Percentiles rank a stretch among this genome's conserved stretches.
Conservation (phyloP, 2,797 vertebrate species). For the Chelidonichthys spinosus region DNA sequence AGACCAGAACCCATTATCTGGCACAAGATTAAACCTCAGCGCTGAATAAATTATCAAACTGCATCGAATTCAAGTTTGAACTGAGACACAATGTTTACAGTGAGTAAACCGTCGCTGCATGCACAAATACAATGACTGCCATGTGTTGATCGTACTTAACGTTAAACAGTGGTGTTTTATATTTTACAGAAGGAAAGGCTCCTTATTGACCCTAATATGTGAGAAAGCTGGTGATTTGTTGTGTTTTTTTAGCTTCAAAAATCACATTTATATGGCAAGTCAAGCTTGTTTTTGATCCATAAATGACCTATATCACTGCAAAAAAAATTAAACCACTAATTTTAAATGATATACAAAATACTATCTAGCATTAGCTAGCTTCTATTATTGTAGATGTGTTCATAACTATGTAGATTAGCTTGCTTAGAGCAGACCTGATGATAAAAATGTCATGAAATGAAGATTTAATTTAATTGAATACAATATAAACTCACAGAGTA, state of each 20-base stretch:
- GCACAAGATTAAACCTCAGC: slow-evolving; percentile 65
- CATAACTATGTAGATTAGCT: background rate
- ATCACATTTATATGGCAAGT: background rate
- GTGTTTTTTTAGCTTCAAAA: background rate
- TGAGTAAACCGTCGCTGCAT: background rate
- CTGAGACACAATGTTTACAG: background rate
- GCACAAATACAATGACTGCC: background rate
- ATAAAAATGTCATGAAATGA: background rate
- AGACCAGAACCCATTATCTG: slow-evolving; percentile 64
- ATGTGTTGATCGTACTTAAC: background rate
- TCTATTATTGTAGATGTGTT: background rate
- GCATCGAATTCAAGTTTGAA: slow-evolving; percentile 25
- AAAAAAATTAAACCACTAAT: background rate
- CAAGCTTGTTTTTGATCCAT: background rate
- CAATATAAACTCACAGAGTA: background rate
- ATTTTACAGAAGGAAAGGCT: background rate
- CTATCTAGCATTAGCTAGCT: background rate
- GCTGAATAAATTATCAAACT: slow-evolving; percentile 52
- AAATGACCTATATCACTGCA: background rate
- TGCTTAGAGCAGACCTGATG: background rate
- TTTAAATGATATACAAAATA: background rate
- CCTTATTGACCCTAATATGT: background rate
- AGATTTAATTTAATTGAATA: background rate
- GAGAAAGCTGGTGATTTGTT: background rate
- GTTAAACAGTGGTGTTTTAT: background rate